Base-by-base conservation (phyloP, 2,888 invertebrate species). In the Copidosoma aretas region DNA sequence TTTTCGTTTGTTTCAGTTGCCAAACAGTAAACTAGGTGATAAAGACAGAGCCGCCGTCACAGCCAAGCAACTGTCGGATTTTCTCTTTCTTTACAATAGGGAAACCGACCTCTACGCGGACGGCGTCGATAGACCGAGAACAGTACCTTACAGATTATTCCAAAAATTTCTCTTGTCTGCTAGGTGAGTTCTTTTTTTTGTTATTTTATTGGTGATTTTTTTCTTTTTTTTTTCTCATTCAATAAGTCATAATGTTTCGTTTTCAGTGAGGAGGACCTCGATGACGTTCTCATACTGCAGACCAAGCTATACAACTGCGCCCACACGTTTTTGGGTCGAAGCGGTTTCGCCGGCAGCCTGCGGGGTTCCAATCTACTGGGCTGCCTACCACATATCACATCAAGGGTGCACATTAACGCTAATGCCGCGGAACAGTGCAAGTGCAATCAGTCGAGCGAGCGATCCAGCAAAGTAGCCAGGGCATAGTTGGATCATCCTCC, bases 21-120 rank as follows among this genome's bases (percentile, higher is more conserved):
- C 91, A 19, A 89, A 90, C 75, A 87, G 88, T 68, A 90, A 91
- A 84, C 86, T 93, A 80, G 88, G 90, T 76, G 90, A 90, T 80
- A 94, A 94, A 84, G 94, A 94, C 83, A 86, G 91, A 25, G 91
- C 93, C 70, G 94, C 94, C 1, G 90, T 94, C 76, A 90, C 93
- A 61, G 93, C 94, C 1, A 94, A 93, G 83, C 90, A 93, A 76
- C 86, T 93, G 61, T 92, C 92, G 79, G 94, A 94, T 83, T 94
- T 93, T 84, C 87, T 94, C 61, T 92, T 93, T 84, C 86, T 91
- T 77, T 94, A 94, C 84, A 92, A 91, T 80, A 87, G 91, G 64
- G 94, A 94, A 84, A 94, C 94, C 0, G 93, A 94, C 76, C 84
- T 91, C 32, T 92, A 90, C 79, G 87, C 90, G 3, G 91, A 92